Evolutionary conservation across 2,888 invertebrate genomes (phyloP), one percentile per base, ranked within the genome.

Genomic region (Machimus rusticus): DNA sequence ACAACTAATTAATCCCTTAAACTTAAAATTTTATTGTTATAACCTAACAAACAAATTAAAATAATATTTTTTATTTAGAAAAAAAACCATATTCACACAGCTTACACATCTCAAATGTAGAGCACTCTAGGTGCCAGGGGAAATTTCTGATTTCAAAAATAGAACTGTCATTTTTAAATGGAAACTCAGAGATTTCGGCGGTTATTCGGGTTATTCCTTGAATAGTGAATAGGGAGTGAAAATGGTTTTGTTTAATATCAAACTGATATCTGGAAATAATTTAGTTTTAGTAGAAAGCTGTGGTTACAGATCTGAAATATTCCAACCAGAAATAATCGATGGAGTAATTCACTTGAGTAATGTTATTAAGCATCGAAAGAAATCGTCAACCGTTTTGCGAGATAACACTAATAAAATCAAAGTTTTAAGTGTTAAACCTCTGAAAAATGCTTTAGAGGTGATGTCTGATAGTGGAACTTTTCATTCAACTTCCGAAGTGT

Each of bases 271-370:
- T 43, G 74, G 16, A 2, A 74, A 8, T 12, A 34, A 23, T 43
- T 28, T 87, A 12, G 14, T 82, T 8, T 57, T 37, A 1, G 57
- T 82, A 28, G 78, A 84, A 87, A 76, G 74, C 9, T 14, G 66
- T 39, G 87, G 55, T 5, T 87, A 46, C 39, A 14, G 16, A 23
- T 14, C 37, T 1, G 85, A 87, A 57, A 78, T 87, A 6, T 87
- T 87, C 37, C 55, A 66, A 23, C 87, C 87, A 5, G 84, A 86
- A 57, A 43, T 85, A 43, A 31, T 77, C 9, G 57, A 85, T 31
- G 87, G 87, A 2, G 85, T 31, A 78, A 85, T 87, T 39, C 78
- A 57, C 5, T 19, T 87, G 1, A 77, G 16, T 14, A 87, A 66
- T 66, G 66, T 66, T 23, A 14, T 66, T 4, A 5, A 19, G 12